A percentile compares a stretch with the other conserved stretches of the same genome.
Conservation (phyloP, 1,140 invertebrate species). For the Megalopta genalis region DNA sequence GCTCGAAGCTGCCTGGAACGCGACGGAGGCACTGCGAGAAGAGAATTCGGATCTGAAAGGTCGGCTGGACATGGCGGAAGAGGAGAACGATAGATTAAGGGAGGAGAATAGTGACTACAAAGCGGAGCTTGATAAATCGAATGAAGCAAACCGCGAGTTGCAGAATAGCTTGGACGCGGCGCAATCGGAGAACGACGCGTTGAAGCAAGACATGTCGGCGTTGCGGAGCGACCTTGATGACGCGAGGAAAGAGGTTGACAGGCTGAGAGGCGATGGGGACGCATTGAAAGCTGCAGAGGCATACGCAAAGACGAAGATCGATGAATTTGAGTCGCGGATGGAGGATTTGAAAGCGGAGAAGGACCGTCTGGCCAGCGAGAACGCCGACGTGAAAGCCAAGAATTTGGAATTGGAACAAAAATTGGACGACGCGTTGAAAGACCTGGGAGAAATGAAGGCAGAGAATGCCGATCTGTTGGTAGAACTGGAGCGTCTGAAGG, state of each 20-base stretch:
- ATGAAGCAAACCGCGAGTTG: constrained; percentile 13
- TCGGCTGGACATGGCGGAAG: not conserved
- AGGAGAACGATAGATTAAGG: constrained; percentile 23
- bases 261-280: no score
- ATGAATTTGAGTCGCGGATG: constrained; percentile 6
- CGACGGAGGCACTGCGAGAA: constrained; percentile 12
- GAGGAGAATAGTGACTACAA: not conserved
- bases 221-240: not conserved
- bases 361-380: constrained; percentile 14
- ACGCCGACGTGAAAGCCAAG: not conserved
- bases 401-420: not conserved
- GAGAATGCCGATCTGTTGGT: constrained; percentile 28
- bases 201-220: not conserved
- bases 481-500: constrained; percentile 15
- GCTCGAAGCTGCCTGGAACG: not conserved
- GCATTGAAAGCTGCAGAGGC: no score
- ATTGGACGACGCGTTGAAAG: not conserved
- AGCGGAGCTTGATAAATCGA: constrained; percentile 25
- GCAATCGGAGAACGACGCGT: no score
- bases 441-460: constrained; percentile 11
- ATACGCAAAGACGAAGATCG: not conserved
- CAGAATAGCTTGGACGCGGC: not conserved
- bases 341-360: constrained; percentile 7
- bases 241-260: no score
- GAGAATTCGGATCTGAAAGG: constrained; percentile 25